Conservation (phyloP, 2,888 invertebrate genomes). For the Tetragonula carbonaria region DNA sequence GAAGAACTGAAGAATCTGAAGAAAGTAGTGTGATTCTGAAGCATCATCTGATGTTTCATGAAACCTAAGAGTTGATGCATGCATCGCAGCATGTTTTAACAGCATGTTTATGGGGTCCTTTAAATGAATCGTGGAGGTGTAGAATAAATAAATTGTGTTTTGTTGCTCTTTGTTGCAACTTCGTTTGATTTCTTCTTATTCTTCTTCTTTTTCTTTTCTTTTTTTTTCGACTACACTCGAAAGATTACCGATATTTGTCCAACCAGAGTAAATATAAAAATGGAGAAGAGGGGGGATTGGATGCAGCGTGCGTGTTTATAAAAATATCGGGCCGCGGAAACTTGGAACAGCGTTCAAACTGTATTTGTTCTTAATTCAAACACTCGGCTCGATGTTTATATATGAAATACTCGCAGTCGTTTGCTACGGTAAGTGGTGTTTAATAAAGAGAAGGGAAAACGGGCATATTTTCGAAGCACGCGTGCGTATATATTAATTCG, state of each 20-base stretch:
- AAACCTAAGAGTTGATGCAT: no score
- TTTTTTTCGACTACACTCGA: neutral
- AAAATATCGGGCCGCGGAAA: neutral
- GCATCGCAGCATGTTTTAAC: no score
- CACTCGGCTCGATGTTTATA: neutral
- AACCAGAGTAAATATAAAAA: neutral
- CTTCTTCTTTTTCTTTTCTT: neutral
- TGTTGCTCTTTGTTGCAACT: no score
- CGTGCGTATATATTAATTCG: neutral
- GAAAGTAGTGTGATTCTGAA: no score
- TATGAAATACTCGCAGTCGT: neutral
- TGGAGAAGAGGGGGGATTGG: no score
- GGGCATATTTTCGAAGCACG: neutral
- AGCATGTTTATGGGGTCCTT: no score
- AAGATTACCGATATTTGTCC: neutral
- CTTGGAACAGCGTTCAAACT: neutral
- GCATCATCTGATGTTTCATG: no score
- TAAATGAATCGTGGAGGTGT: neutral
- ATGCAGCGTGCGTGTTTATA: neutral
- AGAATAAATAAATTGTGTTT: no score
- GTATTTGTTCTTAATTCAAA: neutral
- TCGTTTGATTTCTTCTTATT: no score
- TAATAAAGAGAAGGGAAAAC: neutral
- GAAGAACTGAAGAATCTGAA: no score
- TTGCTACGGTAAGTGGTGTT: neutral